phyloP scores from a whole-genome alignment of 2,797 vertebrate species.

The Enteromius viviparus region DNA sequence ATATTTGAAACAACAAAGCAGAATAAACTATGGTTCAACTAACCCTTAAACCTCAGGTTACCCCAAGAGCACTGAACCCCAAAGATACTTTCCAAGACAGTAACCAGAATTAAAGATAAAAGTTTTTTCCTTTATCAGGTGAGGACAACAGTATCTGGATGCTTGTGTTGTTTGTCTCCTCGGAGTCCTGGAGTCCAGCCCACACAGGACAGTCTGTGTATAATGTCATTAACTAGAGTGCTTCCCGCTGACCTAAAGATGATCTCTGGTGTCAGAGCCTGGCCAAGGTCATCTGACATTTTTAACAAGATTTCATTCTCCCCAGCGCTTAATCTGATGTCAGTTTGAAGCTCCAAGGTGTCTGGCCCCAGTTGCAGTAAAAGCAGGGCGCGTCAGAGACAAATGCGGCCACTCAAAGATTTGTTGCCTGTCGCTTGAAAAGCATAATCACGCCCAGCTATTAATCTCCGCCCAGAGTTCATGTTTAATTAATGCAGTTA shows the following conservation, averaged over 20 bases:
- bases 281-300: conserved; percentile 81
- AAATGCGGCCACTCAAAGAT: conserved; percentile 68
- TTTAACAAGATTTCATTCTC: conserved; percentile 79
- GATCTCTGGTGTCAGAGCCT: conserved; percentile 77
- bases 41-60: not conserved
- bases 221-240: conserved; percentile 83
- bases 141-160: conserved; percentile 23
- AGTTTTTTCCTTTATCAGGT: conserved; percentile 51
- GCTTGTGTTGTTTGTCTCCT: conserved; percentile 60
- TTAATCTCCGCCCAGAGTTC: conserved; percentile 66
- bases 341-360: conserved; percentile 71
- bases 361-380: conserved; percentile 63
- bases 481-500: conserved; percentile 71
- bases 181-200: conserved; percentile 67
- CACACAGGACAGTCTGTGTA: conserved; percentile 68
- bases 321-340: conserved; percentile 68
- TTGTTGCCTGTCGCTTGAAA: conserved; percentile 68
- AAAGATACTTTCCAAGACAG: not conserved
- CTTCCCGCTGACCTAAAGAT: conserved; percentile 74
- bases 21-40: not conserved
- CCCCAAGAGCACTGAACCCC: too few species aligned
- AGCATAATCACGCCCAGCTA: conserved; percentile 60
- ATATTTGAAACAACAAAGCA: not conserved
- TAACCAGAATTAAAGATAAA: conserved; percentile 34
- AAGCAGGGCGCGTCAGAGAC: conserved; percentile 63